These are phyloP conservation scores for Corynorhinus townsendii DNA, from an alignment of 2,113 vertebrate genomes.

Conservation along the genomic window DNA sequence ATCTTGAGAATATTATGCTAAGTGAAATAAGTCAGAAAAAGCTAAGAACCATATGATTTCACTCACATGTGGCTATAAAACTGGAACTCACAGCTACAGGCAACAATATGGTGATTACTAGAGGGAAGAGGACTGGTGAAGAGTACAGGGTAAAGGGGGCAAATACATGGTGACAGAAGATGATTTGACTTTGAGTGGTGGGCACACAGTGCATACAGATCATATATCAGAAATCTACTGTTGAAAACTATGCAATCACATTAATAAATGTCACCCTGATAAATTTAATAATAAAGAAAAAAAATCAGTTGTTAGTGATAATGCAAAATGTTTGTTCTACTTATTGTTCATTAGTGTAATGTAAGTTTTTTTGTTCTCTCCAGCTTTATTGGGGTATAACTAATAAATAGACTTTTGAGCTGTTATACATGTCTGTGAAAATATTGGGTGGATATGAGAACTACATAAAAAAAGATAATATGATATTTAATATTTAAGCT, in stretches of 20 bases:
- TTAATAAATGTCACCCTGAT: not conserved
- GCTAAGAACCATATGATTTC: not conserved
- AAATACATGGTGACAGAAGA: not conserved
- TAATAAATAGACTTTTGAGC: not conserved
- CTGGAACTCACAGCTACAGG: not conserved
- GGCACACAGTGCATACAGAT: not conserved
- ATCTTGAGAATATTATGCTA: not conserved
- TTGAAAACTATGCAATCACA: not conserved
- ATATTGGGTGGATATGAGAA: not conserved
- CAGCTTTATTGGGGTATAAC: not conserved
- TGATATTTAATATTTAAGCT: not conserved
- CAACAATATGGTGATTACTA: not conserved
- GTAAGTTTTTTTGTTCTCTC: not conserved
- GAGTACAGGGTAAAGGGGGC: not conserved
- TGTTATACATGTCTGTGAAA: not conserved
- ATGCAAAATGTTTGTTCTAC: not conserved
- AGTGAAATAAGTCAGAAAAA: not conserved
- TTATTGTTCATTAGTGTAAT: not conserved
- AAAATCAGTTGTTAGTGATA: not conserved
- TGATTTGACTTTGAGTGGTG: not conserved
- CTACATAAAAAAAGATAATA: not conserved
- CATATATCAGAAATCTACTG: not conserved
- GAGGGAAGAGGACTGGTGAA: not conserved
- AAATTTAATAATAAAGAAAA: not conserved
- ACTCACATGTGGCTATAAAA: not conserved